These are phyloP conservation scores for Eretmochelys imbricata DNA, from an alignment of 2,113 vertebrate species.

Conservation along the genomic window DNA sequence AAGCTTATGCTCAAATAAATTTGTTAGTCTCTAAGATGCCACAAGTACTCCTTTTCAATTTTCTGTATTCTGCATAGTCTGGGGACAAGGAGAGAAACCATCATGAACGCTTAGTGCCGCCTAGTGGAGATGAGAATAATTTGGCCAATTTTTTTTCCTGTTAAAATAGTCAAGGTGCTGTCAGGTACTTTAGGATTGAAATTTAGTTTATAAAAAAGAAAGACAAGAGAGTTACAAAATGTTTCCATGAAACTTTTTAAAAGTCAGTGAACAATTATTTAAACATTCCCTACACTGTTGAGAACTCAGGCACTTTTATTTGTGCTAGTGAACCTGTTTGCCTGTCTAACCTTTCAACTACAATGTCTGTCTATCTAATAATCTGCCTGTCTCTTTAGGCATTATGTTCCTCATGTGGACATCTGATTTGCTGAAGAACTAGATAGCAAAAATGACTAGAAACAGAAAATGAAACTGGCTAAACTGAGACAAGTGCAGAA, in stretches of 20 bases:
- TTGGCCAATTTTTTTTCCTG: not conserved
- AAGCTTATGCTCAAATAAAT: too few species aligned
- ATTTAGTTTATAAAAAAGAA: not conserved
- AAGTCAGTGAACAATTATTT: not conserved
- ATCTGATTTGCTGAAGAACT: not conserved
- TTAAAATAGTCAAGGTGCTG: not conserved
- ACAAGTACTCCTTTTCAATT: fast-evolving
- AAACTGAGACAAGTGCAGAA: not conserved
- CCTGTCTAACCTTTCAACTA: not conserved
- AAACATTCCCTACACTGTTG: not conserved
- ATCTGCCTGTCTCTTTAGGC: not conserved
- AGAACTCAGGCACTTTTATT: not conserved
- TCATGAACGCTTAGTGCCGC: not conserved
- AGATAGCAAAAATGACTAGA: not conserved
- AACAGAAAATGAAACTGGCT: not conserved
- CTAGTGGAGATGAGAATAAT: not conserved
- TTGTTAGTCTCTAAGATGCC: too few species aligned
- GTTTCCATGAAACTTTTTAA: not conserved
- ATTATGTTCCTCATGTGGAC: not conserved
- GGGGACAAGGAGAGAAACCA: not conserved
- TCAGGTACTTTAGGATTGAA: not conserved
- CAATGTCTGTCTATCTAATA: not conserved
- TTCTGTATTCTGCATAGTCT: not conserved
- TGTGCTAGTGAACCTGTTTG: not conserved
- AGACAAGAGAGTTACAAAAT: not conserved